Percentiles rank a stretch among this genome's conserved stretches.
phyloP scores from a whole-genome alignment of 2,797 vertebrate genomes.

The Anniella stebbinsi region DNA sequence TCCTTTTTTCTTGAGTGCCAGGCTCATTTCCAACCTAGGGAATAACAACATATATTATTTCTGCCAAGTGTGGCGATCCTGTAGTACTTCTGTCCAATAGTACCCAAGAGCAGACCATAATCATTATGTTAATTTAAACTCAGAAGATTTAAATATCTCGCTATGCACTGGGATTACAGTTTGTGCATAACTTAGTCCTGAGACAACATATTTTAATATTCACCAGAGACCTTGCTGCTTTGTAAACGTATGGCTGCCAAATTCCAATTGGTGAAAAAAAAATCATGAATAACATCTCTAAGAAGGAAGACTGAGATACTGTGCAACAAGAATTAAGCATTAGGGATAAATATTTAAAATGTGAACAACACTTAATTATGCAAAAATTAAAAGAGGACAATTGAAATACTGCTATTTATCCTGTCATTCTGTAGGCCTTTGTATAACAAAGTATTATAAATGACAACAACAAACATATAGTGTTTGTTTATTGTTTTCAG shows the following conservation, averaged over 20 bases:
- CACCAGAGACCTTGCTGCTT: neutral
- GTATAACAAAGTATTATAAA: neutral
- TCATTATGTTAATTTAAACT: neutral
- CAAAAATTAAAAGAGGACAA: neutral
- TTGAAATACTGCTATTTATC: neutral
- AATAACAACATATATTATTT: neutral
- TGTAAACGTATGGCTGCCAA: neutral
- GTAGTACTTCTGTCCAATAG: neutral
- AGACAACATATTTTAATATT: conserved; percentile 8
- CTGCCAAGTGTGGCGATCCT: neutral
- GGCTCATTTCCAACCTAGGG: conserved; percentile 10
- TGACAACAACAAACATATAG: neutral
- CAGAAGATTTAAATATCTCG: conserved; percentile 9
- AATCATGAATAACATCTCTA: neutral
- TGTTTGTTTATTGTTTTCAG: neutral
- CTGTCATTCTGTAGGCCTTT: neutral
- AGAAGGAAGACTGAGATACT: neutral
- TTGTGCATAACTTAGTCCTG: neutral
- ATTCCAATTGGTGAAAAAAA: neutral
- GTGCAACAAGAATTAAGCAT: neutral
- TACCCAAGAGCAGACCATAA: neutral
- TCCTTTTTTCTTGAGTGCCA: neutral
- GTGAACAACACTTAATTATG: neutral
- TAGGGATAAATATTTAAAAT: neutral
- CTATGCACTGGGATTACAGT: neutral